These are phyloP conservation scores for Loris lydekkerianus DNA, from an alignment of 2,797 vertebrate species.

Conservation along the genomic window DNA sequence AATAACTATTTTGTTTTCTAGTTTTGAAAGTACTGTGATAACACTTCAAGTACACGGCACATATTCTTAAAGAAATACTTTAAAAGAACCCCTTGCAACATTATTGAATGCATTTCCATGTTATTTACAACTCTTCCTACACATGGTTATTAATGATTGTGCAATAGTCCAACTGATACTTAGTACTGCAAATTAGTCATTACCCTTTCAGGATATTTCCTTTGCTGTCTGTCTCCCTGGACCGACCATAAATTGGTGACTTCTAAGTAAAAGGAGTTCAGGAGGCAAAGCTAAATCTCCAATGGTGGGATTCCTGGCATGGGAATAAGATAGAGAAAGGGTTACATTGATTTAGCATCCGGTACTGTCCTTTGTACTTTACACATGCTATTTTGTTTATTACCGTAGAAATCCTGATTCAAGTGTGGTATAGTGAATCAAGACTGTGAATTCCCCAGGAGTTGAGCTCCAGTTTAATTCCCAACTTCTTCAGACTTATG, in stretches of 20 bases:
- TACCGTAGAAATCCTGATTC: neutral
- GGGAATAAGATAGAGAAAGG: neutral
- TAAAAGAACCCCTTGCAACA: neutral
- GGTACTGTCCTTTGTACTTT: neutral
- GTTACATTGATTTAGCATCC: conserved; percentile 12
- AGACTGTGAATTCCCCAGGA: neutral
- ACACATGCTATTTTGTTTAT: neutral
- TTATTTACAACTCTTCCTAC: conserved; percentile 5
- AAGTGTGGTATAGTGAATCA: neutral
- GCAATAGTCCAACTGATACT: neutral
- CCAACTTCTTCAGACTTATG: neutral
- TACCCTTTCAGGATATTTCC: neutral
- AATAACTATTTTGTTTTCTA: neutral
- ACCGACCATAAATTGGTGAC: neutral
- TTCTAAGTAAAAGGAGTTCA: conserved; percentile 23
- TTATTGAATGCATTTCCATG: neutral
- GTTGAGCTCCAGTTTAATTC: conserved; percentile 2
- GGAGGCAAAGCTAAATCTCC: conserved; percentile 9
- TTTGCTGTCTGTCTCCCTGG: neutral
- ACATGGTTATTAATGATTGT: neutral
- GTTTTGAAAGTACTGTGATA: neutral
- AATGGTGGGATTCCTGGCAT: neutral
- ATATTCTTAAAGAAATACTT: conserved; percentile 3
- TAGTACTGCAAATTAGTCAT: neutral
- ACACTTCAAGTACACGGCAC: neutral